Conservation (phyloP, 2,113 vertebrate species). For the Phocoena sinus region DNA sequence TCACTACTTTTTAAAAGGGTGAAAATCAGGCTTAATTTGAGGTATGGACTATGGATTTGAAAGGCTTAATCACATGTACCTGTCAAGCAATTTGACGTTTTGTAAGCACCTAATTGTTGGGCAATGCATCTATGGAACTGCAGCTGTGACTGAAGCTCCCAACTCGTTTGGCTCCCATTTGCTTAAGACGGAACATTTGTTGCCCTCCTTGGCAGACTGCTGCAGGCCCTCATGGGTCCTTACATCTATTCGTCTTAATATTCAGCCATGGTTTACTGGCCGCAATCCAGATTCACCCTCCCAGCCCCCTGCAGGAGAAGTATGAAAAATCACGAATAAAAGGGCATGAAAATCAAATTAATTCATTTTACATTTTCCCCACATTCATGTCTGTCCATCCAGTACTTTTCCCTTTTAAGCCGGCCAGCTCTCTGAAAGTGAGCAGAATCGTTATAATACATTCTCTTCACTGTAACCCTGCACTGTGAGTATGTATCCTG, state of each 20-base stretch:
- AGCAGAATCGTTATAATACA: not conserved
- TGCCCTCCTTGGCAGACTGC: not conserved
- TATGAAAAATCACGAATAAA: not conserved
- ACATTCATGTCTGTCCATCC: not conserved
- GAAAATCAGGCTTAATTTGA: not conserved
- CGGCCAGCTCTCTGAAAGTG: not conserved
- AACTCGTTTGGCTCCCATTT: not conserved
- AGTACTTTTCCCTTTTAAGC: not conserved
- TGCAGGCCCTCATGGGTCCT: fast-evolving
- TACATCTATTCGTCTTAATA: not conserved
- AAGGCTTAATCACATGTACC: not conserved
- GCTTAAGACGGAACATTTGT: not conserved
- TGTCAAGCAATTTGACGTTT: not conserved
- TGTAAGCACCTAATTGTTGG: not conserved
- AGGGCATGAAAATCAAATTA: slow-evolving; percentile 19
- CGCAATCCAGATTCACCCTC: too few species aligned
- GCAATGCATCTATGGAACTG: not conserved
- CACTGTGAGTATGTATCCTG: not conserved
- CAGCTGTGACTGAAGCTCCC: not conserved
- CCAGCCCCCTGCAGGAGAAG: not conserved
- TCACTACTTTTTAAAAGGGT: not conserved
- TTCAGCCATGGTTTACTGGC: not conserved
- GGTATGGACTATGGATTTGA: not conserved
- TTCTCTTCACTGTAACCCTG: not conserved
- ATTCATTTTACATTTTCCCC: not conserved